Percentiles rank a stretch among this genome's conserved stretches.
These are phyloP conservation scores for Clarias pachynema DNA, from an alignment of 2,797 vertebrate genomes.

Conservation along the genomic window DNA sequence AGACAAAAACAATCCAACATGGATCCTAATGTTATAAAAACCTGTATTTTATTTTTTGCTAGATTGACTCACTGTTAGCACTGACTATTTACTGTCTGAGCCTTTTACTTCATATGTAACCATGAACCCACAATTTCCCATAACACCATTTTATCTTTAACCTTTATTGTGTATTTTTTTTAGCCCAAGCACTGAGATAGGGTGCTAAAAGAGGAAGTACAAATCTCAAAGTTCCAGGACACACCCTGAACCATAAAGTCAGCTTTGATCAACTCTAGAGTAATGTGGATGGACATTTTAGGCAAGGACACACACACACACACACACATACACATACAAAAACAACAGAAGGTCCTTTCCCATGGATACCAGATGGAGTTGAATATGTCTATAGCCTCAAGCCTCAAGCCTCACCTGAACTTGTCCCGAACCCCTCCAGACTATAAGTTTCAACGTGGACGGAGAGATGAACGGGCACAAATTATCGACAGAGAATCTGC, in stretches of 20 bases:
- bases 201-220: conserved; percentile 73
- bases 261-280: conserved; percentile 69
- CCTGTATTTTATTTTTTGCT: not conserved
- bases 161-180: not conserved
- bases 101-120: not conserved
- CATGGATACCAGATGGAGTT: conserved; percentile 36
- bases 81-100: not conserved
- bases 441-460: conserved; percentile 10
- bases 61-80: not conserved
- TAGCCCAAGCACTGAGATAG: not conserved
- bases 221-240: conserved; percentile 72
- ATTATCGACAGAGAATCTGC: conserved; percentile 52
- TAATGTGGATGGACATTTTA: not conserved
- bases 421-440: not conserved
- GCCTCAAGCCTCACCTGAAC: conserved; percentile 19
- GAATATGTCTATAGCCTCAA: conserved; percentile 28
- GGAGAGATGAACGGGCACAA: conserved; percentile 39
- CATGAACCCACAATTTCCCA: not conserved
- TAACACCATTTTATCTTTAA: not conserved
- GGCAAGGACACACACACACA: not conserved
- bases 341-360: conserved; percentile 47
- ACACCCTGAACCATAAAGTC: conserved; percentile 52
- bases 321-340: conserved; percentile 4
- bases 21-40: not conserved
- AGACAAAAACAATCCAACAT: not conserved